Base-by-base conservation (phyloP, 2,888 invertebrate genomes). In the Drosophila lacicola region DNA sequence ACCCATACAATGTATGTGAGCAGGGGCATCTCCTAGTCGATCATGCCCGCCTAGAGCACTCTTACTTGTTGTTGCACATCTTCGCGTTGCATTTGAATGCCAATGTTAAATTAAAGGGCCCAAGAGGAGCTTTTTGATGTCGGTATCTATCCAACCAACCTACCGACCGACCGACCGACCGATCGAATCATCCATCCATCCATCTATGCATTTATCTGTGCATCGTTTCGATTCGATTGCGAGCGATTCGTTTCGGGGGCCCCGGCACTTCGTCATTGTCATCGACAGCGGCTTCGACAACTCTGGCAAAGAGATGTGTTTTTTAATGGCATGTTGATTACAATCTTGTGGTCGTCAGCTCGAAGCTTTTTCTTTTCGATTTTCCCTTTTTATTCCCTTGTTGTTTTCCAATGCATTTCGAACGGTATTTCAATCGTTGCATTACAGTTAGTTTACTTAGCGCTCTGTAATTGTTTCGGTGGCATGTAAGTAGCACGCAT, bases 291-390 rank as follows among this genome's bases (percentile, higher is more conserved):
- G 70, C 78, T 72, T 86, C 81, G 88, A 85, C 86, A 88, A 86
- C 87, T 89, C 65, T 82, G 75, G 79, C 76, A 83, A 85, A 89
- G 87, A 86, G 29, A 29, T 29, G n/a, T n/a, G 29, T 88, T 86
- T 82, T 86, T 90, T 90, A 87, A 90, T 90, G 90, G 90, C 85
- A 83, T 79, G 83, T 85, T 88, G 88, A 90, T 89, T 89, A 88
- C 89, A 77, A 90, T 90, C 87, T 90, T 89, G 90, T 78, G 85
- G 88, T 17, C 36, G 1, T 17, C 17, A 17, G 17, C 57, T 41
- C 44, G 63, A 21, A 58, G 70, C 70, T 82, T 78, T 78, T 80
- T 75, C 72, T 78, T 71, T 74, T 55, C 11, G 47, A 51, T 60
- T 80, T 78, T 67, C 77, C 77, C 70, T 67, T 67, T 67, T 62